A percentile compares a stretch with the other conserved stretches of the same genome.
Conservation (phyloP, 2,113 vertebrate species). For the Rhinopithecus roxellana region DNA sequence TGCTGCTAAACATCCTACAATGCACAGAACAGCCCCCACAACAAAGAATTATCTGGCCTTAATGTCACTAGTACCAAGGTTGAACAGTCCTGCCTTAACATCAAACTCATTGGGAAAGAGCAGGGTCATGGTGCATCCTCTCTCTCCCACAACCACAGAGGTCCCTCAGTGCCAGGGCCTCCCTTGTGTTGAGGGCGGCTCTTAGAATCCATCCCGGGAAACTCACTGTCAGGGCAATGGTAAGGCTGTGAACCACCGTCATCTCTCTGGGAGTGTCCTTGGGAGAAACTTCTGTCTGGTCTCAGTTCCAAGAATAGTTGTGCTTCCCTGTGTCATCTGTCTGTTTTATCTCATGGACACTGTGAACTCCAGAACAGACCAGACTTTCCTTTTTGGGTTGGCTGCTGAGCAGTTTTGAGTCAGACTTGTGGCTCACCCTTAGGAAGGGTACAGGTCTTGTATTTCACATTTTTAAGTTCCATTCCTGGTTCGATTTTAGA, state of each 20-base stretch:
- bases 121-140: fast-evolving
- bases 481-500: not conserved
- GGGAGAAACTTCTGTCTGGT: not conserved
- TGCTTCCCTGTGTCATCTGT: not conserved
- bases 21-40: too few relatives aligned
- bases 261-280: not conserved
- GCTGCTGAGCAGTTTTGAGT: not conserved
- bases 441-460: not conserved
- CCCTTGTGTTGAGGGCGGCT: not conserved
- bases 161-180: not conserved
- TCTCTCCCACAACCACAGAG: too few relatives aligned
- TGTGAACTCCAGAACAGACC: not conserved
- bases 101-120: not conserved
- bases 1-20: not conserved
- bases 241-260: not conserved
- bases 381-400: conserved; percentile 23
- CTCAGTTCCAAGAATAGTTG: not conserved
- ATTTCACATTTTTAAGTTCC: not conserved
- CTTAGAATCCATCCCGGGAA: not conserved
- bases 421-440: not conserved
- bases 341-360: not conserved
- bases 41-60: not conserved
- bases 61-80: not conserved
- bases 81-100: not conserved
- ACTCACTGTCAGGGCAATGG: not conserved